Evolutionary conservation across 2,888 invertebrate genomes (phyloP).

Genomic region (Microchrysa polita): DNA sequence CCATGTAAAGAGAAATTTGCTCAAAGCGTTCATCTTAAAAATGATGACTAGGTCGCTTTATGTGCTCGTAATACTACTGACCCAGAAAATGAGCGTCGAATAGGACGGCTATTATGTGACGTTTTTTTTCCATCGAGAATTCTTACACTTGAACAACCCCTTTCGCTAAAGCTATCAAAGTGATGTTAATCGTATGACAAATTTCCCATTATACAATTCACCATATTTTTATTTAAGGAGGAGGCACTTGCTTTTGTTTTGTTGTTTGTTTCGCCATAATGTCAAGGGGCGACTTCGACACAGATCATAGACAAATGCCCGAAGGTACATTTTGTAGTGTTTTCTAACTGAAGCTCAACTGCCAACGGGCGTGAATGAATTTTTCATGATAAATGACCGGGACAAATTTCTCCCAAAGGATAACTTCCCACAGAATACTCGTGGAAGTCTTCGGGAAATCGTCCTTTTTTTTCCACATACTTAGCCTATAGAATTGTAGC

Average conservation of each 20-base stretch:
- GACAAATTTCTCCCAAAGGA: constrained; percentile 10
- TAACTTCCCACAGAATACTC: constrained; percentile 13
- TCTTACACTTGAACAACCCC: no score
- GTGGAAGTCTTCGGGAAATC: background rate
- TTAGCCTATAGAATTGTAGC: no score
- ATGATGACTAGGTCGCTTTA: background rate
- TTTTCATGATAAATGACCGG: constrained; percentile 7
- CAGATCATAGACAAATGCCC: constrained; percentile 48
- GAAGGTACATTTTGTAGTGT: constrained; percentile 40
- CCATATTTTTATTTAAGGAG: background rate
- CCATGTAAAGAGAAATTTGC: background rate
- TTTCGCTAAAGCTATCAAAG: background rate
- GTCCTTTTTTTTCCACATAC: background rate
- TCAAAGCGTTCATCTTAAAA: constrained; percentile 16
- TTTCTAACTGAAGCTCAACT: background rate
- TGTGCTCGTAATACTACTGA: background rate
- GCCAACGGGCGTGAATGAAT: constrained; percentile 20
- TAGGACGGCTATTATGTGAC: no score
- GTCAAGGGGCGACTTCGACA: constrained; percentile 42
- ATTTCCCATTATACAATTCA: constrained; percentile 18
- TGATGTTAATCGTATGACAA: constrained; percentile 20
- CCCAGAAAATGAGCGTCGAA: background rate
- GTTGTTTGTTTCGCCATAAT: constrained; percentile 17
- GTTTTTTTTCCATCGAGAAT: no score
- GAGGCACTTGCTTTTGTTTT: constrained; percentile 22